Evolutionary conservation across 53 echinoderm and acorn worm genomes (phyloP), one percentile per base, ranked within the genome.

Genomic region (Temnopleurus reevesii): DNA sequence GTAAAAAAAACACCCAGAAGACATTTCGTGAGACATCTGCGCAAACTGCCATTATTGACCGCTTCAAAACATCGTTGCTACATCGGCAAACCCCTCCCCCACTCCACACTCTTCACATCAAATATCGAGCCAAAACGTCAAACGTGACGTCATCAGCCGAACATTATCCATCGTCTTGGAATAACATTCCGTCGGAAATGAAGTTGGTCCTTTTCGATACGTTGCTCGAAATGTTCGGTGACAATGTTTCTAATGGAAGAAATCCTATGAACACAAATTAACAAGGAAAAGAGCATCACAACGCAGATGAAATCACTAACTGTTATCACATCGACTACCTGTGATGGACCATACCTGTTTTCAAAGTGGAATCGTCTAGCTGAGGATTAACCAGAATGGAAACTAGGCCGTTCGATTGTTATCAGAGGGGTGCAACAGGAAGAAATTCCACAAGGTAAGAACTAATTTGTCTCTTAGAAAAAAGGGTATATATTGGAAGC

Each of bases 51-150:
- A n/a, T n/a, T n/a, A n/a, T n/a, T n/a, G n/a, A n/a, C n/a, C n/a
- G n/a, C n/a, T n/a, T n/a, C n/a, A n/a, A n/a, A n/a, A n/a, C n/a
- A n/a, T n/a, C n/a, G n/a, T n/a, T n/a, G n/a, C n/a, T n/a, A n/a
- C n/a, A n/a, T n/a, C n/a, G n/a, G n/a, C n/a, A n/a, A 0, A 49
- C 41, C 71, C 71, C 71, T 71, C 71, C 71, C 41, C 71, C n/a
- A 17, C 33, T n/a, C n/a, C n/a, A n/a, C n/a, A n/a, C n/a, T n/a
- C 63, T 34, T 23, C 28, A 49, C 56, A 3, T 24, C n/a, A 23
- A 4, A 34, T 3, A 33, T 65, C 65, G 19, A 71, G 41, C 71
- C 71, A 71, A 36, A 71, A n/a, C 71, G n/a, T 71, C 19, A 71
- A 71, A 71, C 8, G 41, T 41, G 41, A 10, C 71, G 41, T 71